Evolutionary conservation across 2,797 vertebrate species (phyloP).

Genomic region (Austrolebias charrua): DNA sequence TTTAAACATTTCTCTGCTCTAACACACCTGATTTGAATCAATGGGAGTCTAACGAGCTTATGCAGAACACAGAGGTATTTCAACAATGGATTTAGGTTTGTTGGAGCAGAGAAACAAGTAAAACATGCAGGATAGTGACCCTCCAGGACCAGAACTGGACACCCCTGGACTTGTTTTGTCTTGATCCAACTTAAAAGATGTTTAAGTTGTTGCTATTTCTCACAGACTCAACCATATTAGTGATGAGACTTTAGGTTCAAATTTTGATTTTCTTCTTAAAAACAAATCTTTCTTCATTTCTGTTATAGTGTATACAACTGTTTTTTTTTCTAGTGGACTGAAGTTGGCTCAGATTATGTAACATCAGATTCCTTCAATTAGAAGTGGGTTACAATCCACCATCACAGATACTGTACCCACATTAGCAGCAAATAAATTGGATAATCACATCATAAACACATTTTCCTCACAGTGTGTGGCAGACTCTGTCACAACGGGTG

Average conservation of each 20-base stretch:
- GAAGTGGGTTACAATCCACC: constrained; percentile 36
- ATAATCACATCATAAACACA: constrained; percentile 42
- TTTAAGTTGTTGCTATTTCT: too few relatives aligned
- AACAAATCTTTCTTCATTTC: too few relatives aligned
- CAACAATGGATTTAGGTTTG: too few relatives aligned
- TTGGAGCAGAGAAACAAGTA: too few relatives aligned
- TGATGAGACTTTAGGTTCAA: neutral
- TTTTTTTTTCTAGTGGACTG: neutral
- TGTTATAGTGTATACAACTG: neutral
- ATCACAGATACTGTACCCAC: constrained; percentile 20
- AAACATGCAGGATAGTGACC: too few relatives aligned
- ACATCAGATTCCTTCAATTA: constrained; percentile 57
- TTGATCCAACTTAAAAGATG: neutral
- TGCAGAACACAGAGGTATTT: too few relatives aligned
- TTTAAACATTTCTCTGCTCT: too few relatives aligned
- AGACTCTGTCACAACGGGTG: constrained; percentile 17
- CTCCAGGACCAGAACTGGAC: too few relatives aligned
- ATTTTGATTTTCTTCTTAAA: neutral
- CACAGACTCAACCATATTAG: too few relatives aligned
- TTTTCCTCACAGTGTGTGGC: constrained; percentile 17
- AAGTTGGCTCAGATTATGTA: constrained; percentile 42
- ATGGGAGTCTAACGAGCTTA: too few relatives aligned
- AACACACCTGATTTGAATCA: too few relatives aligned
- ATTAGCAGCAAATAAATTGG: constrained; percentile 43
- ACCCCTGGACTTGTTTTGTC: neutral